Evolutionary conservation across 2,797 vertebrate species (phyloP).

Genomic region (Catharus ustulatus): DNA sequence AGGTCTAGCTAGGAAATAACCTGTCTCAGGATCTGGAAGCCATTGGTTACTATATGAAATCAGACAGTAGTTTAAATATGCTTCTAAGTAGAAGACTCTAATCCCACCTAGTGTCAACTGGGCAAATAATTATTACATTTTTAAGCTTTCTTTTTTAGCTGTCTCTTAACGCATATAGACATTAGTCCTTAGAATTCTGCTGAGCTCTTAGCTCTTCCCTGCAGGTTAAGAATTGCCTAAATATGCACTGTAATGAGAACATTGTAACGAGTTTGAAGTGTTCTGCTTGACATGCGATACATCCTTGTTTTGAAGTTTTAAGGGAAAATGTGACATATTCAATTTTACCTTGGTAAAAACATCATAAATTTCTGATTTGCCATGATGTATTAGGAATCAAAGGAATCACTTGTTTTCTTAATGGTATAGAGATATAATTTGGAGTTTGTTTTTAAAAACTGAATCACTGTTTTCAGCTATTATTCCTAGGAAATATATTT

Average conservation of each 20-base stretch:
- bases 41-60: not conserved
- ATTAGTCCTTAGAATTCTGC: not conserved
- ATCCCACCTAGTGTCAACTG: not conserved
- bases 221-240: not conserved
- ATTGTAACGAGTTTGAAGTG: not conserved
- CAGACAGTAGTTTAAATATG: not conserved
- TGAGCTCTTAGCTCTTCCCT: not conserved
- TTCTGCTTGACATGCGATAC: not conserved
- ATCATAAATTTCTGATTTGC: slow-evolving; percentile 31
- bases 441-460: slow-evolving; percentile 48
- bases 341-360: slow-evolving; percentile 19
- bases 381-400: slow-evolving; percentile 47
- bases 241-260: not conserved
- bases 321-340: not conserved
- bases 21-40: not conserved
- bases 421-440: slow-evolving; percentile 52
- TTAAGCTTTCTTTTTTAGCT: not conserved
- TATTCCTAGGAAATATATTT: slow-evolving; percentile 47
- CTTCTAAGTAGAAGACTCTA: not conserved
- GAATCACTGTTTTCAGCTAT: slow-evolving; percentile 48
- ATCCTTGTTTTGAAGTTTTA: not conserved
- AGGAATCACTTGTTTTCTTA: slow-evolving; percentile 57
- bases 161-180: not conserved
- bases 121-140: not conserved
- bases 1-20: not conserved